A percentile compares a stretch with the other conserved stretches of the same genome.
Evolutionary conservation across 1,140 invertebrate genomes (phyloP).

Genomic region (Drosophila novamexicana): DNA sequence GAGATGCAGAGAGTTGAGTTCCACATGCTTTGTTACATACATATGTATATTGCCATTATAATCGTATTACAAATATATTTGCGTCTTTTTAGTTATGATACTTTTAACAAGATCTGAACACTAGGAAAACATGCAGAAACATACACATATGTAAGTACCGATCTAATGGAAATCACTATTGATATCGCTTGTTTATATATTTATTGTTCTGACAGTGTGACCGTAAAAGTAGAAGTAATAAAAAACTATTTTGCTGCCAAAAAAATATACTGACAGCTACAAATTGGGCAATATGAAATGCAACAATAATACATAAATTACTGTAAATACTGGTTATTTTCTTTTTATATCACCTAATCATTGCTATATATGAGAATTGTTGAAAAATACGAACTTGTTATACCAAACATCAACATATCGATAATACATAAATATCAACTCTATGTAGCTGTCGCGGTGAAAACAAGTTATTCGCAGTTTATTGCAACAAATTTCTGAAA

Average conservation of each 20-base stretch:
- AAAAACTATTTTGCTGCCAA: background rate
- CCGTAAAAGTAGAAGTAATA: background rate
- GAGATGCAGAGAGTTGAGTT: background rate
- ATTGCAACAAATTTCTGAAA: conserved; percentile 42
- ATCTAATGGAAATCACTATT: too few species aligned
- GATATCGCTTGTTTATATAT: background rate
- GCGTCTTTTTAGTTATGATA: background rate
- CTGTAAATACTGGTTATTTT: background rate
- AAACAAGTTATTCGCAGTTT: conserved; percentile 50
- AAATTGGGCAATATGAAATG: background rate
- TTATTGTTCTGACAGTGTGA: conserved; percentile 10
- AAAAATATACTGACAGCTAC: background rate
- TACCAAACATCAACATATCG: conserved; percentile 24
- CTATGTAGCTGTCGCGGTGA: conserved; percentile 38
- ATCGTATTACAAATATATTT: background rate
- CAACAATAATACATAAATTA: background rate
- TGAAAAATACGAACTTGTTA: conserved; percentile 3
- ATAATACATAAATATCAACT: conserved; percentile 16
- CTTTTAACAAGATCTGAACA: too few species aligned
- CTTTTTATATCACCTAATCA: background rate
- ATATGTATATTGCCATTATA: background rate
- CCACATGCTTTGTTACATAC: background rate
- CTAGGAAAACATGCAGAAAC: background rate
- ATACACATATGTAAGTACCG: background rate
- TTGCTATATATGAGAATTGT: background rate